These are phyloP conservation scores for Ischnus inquisitorius DNA, from an alignment of 2,888 invertebrate genomes.

Conservation along the genomic window DNA sequence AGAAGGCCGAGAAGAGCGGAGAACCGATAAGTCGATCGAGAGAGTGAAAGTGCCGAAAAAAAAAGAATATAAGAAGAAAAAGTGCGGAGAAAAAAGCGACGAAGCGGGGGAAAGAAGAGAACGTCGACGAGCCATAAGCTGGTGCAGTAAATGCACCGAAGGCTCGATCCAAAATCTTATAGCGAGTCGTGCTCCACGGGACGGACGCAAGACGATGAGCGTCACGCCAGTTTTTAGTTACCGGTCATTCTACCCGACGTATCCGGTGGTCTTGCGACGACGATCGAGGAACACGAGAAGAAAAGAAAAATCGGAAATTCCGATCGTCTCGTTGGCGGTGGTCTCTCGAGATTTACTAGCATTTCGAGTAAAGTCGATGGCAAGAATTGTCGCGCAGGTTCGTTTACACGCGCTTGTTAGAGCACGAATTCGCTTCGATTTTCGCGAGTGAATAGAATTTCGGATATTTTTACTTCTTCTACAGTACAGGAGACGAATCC, in stretches of 20 bases:
- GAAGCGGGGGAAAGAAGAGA: not conserved
- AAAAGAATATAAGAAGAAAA: not conserved
- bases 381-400: not conserved
- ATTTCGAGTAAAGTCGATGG: not conserved
- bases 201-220: not conserved
- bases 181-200: not conserved
- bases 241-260: slow-evolving; percentile 78
- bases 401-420: not conserved
- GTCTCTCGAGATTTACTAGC: not conserved
- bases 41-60: slow-evolving; percentile 6
- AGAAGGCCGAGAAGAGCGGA: not conserved
- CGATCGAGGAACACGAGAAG: not conserved
- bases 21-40: slow-evolving; percentile 2
- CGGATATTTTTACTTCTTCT: not conserved
- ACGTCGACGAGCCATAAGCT: slow-evolving; percentile 2
- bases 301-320: slow-evolving; percentile 12
- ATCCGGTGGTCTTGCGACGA: slow-evolving; percentile 72
- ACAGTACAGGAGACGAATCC: slow-evolving; percentile 26
- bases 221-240: slow-evolving; percentile 79
- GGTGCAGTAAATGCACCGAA: not conserved
- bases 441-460: not conserved
- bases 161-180: not conserved
- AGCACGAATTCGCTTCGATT: not conserved
- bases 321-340: not conserved
- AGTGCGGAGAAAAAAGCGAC: too few relatives aligned